Conservation (phyloP, 2,888 invertebrate species). For the Brachypalpus laphriformis region DNA sequence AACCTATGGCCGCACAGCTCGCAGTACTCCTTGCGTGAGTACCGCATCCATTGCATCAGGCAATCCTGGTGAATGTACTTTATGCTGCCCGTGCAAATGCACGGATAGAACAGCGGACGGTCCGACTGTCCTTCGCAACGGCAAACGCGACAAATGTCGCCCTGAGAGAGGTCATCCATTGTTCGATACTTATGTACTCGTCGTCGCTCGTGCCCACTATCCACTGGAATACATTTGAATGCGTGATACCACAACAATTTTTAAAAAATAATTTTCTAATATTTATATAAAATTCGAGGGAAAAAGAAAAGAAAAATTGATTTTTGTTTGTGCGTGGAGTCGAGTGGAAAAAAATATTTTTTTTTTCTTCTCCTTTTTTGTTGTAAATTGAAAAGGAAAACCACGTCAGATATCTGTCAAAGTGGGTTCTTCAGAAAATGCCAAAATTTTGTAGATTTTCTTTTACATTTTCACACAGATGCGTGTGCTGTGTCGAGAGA, state of each 20-base stretch:
- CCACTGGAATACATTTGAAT: slow-evolving; percentile 58
- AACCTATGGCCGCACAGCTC: slow-evolving; percentile 98
- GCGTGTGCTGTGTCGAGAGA: not conserved
- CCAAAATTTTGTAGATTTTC: slow-evolving; percentile 4
- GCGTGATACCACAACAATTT: slow-evolving; percentile 22
- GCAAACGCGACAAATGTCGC: slow-evolving; percentile 98
- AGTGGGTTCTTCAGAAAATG: slow-evolving; percentile 8
- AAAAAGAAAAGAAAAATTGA: slow-evolving; percentile 40
- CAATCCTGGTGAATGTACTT: slow-evolving; percentile 99
- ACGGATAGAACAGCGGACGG: slow-evolving; percentile 97
- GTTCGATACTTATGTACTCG: slow-evolving; percentile 12
- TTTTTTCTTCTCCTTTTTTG: slow-evolving; percentile 6
- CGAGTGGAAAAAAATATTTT: slow-evolving; percentile 23
- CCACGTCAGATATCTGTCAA: slow-evolving; percentile 71
- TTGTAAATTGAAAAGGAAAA: slow-evolving; percentile 54
- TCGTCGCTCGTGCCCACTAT: slow-evolving; percentile 27
- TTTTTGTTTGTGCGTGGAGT: slow-evolving; percentile 51
- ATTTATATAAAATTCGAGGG: slow-evolving; percentile 27
- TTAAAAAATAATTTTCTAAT: slow-evolving; percentile 4
- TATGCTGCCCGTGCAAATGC: slow-evolving; percentile 99
- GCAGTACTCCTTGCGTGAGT: slow-evolving; percentile 99
- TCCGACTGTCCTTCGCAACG: slow-evolving; percentile 96
- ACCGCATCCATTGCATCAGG: slow-evolving; percentile 99
- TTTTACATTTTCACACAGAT: slow-evolving; percentile 43
- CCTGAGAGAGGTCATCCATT: slow-evolving; percentile 83